Evolutionary conservation across 1,140 invertebrate genomes (phyloP).

Genomic region (Drosophila ficusphila): DNA sequence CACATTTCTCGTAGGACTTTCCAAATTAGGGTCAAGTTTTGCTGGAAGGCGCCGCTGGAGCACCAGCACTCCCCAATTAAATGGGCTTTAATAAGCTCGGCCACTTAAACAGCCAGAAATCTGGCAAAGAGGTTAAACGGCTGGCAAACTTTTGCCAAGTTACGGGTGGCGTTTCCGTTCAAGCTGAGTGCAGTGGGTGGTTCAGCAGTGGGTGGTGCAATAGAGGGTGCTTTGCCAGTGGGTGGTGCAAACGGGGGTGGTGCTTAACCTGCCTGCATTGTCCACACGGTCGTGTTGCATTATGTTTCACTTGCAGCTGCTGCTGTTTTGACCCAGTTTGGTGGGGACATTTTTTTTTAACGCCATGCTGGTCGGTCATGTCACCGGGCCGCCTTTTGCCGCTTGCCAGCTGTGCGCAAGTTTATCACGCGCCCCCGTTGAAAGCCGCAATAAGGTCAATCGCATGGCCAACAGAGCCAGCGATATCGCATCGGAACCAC

Average conservation of each 20-base stretch:
- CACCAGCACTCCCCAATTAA: constrained; percentile 65
- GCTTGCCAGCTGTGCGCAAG: constrained; percentile 34
- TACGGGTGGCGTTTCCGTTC: not conserved
- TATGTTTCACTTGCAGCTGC: constrained; percentile 29
- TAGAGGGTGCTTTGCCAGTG: too few relatives aligned
- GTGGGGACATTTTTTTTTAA: constrained; percentile 9
- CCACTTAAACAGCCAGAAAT: constrained; percentile 73
- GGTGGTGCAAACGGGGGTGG: not conserved
- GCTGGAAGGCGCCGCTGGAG: constrained; percentile 44
- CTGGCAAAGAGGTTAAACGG: constrained; percentile 66
- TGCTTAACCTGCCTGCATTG: constrained; percentile 15
- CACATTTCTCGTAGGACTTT: not conserved
- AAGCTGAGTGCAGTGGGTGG: not conserved
- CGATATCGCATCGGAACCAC: not conserved
- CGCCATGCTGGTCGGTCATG: constrained; percentile 15
- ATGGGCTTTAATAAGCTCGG: constrained; percentile 74
- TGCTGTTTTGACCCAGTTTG: constrained; percentile 44
- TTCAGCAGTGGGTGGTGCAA: not conserved
- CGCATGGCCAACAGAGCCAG: constrained; percentile 23
- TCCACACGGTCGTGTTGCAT: constrained; percentile 27
- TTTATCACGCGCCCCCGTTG: constrained; percentile 42
- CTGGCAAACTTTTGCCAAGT: constrained; percentile 36
- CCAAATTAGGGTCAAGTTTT: constrained; percentile 75
- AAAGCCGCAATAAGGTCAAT: constrained; percentile 73
- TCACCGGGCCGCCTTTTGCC: constrained; percentile 15